Evolutionary conservation across 2,797 vertebrate genomes (phyloP), one percentile per base, ranked within the genome.

Genomic region (Rhinogobio ventralis): DNA sequence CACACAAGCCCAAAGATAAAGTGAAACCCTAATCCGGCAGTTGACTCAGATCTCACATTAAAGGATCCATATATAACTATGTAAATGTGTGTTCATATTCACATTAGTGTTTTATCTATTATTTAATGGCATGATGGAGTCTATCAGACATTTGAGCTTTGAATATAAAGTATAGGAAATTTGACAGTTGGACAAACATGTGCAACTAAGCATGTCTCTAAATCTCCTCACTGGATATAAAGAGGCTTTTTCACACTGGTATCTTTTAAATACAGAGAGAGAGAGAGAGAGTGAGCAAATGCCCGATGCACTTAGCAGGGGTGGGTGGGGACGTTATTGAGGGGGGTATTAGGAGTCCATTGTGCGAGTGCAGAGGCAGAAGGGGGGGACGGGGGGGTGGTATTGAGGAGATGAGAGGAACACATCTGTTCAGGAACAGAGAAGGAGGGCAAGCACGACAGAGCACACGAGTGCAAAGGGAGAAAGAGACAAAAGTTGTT

Each of bases 351-450:
- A 89, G 81, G 69, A 89, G 79, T 55, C 85, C 79, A 89, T 90
- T 90, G 89, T 91, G 81, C 36, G 33, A 68, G 81, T 55, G 68
- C 67, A 82, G 81, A 53, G 80, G 75, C 75, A 51, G 69, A 86
- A 82, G 83, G 79, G 80, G 80, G 66, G 53, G 49, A 75, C 66
- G 87, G 84, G 86, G 82, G 57, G 66, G 81, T 76, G 62, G 67
- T 8, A 42, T 33, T 68, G 42, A 51, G 78, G 84, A 87, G 77
- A 85, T 84, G 79, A 89, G 91, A 92, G 82, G 74, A 87, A 90
- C 85, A 92, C 92, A 93, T 94, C 92, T 94, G 93, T 92, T 91
- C 88, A 28, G 83, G 69, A 75, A 67, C 45, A 74, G 84, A 87
- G 84, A 60, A 78, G 67, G 51, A 83, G 42, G 74, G 57, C 80